Percentiles rank a stretch among this genome's conserved stretches.
phyloP scores from a whole-genome alignment of 2,797 vertebrate species.

The Pterois miles region DNA sequence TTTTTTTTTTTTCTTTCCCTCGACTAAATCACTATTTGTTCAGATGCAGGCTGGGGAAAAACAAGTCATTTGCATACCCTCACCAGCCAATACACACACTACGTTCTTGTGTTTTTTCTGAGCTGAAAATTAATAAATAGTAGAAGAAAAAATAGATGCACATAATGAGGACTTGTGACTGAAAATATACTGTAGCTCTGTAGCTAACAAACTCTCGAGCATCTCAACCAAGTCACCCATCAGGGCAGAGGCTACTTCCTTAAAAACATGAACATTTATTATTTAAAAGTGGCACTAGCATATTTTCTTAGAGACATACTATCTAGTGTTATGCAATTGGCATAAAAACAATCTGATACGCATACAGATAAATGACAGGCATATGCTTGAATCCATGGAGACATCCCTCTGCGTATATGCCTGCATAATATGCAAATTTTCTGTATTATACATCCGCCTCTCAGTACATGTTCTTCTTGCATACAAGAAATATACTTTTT shows the following conservation, averaged over 20 bases:
- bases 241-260: not conserved
- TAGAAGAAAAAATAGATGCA: constrained; percentile 1
- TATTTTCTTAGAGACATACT: not conserved
- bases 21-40: constrained; percentile 57
- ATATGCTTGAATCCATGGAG: constrained; percentile 22
- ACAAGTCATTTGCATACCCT: constrained; percentile 53
- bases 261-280: not conserved
- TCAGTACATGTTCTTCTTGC: not conserved
- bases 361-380: constrained; percentile 16
- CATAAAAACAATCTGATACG: constrained; percentile 1
- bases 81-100: not conserved
- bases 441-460: not conserved
- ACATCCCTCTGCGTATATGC: not conserved
- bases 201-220: not conserved
- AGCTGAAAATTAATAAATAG: constrained; percentile 12
- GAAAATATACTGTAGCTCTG: too few species aligned
- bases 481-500: constrained; percentile 7
- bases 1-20: not conserved
- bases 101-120: constrained; percentile 13
- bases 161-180: not conserved
- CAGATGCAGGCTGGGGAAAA: constrained; percentile 31
- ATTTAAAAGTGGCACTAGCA: not conserved
- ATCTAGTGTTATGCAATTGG: constrained; percentile 3
- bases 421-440: constrained; percentile 19
- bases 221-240: constrained; percentile 2